Evolutionary conservation across 2,113 vertebrate genomes (phyloP), one percentile per base, ranked within the genome.

Genomic region (Eira barbara): DNA sequence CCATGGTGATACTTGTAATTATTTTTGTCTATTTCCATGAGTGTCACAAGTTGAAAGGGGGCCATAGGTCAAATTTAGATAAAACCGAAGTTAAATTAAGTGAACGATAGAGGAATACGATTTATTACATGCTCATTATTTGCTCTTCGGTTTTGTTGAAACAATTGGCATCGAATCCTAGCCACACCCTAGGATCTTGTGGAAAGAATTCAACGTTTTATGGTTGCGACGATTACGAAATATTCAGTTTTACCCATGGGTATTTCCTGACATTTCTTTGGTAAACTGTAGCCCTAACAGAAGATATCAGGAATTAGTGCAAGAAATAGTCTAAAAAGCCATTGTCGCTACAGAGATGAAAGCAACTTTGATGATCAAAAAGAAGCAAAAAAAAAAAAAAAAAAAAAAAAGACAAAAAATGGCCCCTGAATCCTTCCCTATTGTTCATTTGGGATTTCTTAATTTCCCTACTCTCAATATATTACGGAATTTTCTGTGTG

Each of bases 361-460:
- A 98, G 97, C 76, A 98, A 97, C 98, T 97, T 97, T 97, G 98
- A 98, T 97, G 98, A 98, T 98, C 98, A 98, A 98, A 98, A 96
- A 97, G 97, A 93, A 98, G 97, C 57, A 94, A 95, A 94, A 95
- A 85, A 96, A 92, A 94, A 95, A 96, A 94, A 95, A 85, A 96
- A 92, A 94, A 45, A 49, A 88, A 88, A 92, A 88, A 85, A 87
- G 92, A 88, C 88, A 65, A 87, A 86, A 59, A 97, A 94, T 96
- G 67, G 88, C 85, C 96, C 96, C 88, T 89, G 96, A 96, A 79
- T 88, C 91, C 95, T 97, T 91, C 92, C 71, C 97, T 69, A 79
- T 93, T 96, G 97, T 91, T 95, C 94, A 91, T 94, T 67, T 74
- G 98, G 94, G 96, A 95, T 93, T 96, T 97, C 97, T 97, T 80